These are phyloP conservation scores for Aeoliscus strigatus DNA, from an alignment of 2,797 vertebrate genomes.

Conservation along the genomic window DNA sequence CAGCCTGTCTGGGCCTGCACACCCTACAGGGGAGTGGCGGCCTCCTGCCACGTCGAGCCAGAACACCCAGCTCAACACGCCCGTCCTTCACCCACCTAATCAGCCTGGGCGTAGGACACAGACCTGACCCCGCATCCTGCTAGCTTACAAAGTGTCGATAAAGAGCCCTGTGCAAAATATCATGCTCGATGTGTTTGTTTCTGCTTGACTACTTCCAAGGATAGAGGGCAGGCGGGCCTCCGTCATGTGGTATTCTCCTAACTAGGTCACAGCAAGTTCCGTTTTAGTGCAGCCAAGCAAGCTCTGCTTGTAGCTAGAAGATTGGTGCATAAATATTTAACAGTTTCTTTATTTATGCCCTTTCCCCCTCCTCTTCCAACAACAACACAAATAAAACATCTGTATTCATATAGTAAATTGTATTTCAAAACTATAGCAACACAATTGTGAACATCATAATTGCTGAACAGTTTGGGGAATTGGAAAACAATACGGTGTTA, in stretches of 20 bases:
- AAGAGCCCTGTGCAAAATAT: constrained; percentile 46
- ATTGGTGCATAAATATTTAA: constrained; percentile 73
- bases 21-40: constrained; percentile 56
- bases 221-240: constrained; percentile 43
- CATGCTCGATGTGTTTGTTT: constrained; percentile 41
- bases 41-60: constrained; percentile 19
- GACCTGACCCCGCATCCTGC: constrained; percentile 29
- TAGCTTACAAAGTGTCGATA: constrained; percentile 50
- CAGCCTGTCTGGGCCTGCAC: constrained; percentile 57
- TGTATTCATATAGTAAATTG: constrained; percentile 54
- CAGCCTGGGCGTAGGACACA: constrained; percentile 43
- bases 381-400: constrained; percentile 42
- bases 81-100: constrained; percentile 66
- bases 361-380: constrained; percentile 11
- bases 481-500: constrained; percentile 47
- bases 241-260: constrained; percentile 60
- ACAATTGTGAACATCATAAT: constrained; percentile 50
- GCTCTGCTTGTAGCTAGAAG: constrained; percentile 59
- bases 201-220: constrained; percentile 57
- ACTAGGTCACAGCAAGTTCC: constrained; percentile 76
- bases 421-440: constrained; percentile 42
- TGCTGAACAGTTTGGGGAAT: constrained; percentile 60
- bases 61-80: constrained; percentile 12
- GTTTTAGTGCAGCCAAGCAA: constrained; percentile 69
- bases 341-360: constrained; percentile 40